Base-by-base conservation (phyloP, 1,140 invertebrate species). In the Pseudomyrmex pallidus region DNA sequence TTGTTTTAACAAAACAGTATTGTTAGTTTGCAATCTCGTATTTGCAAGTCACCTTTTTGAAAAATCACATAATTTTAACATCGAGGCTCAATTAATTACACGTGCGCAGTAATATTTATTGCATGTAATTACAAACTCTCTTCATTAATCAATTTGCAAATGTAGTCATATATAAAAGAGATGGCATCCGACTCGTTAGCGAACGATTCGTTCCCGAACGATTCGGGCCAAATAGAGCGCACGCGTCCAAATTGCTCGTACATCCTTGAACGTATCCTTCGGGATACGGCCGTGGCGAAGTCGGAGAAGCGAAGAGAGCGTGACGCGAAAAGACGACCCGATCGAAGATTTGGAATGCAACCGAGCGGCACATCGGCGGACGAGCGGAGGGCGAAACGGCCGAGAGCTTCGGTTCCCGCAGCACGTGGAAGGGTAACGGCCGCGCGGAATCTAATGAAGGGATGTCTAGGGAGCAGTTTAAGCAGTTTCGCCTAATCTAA, bases 401-500 rank as follows among this genome's bases (percentile, higher is more conserved):
- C 35, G 35, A 35, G 62, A 25, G 74, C 52, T 78, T 78, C 76
- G 64, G 20, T 80, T 80, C 76, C 70, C 76, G 54, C 22, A 56
- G 66, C 66, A 80, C 76, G 76, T 80, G 76, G 66, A 25, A 72
- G 64, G 54, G 54, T 80, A 80, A 80, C 66, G 63, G 74, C 63
- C 52, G 54, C 44, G 66, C 76, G 66, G 76, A 80, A 80, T 80
- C 76, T 80, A 80, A 80, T 80, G 76, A 80, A 80, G 76, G 76
- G 66, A 80, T n/a, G 76, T 80, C 76, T 72, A 80, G 76, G 76
- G 76, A 80, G 76, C 76, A 80, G 66, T 80, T 80, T 57, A 72
- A 80, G 76, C 76, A 80, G 76, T 80, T 80, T 80, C 76, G 66
- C 76, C 76, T 80, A 80, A 80, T 80, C 76, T 80, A 80, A 80